Percentiles rank a stretch among this genome's conserved stretches.
These are phyloP conservation scores for Drosophila suzukii DNA, from an alignment of 1,140 invertebrate species.

Conservation along the genomic window DNA sequence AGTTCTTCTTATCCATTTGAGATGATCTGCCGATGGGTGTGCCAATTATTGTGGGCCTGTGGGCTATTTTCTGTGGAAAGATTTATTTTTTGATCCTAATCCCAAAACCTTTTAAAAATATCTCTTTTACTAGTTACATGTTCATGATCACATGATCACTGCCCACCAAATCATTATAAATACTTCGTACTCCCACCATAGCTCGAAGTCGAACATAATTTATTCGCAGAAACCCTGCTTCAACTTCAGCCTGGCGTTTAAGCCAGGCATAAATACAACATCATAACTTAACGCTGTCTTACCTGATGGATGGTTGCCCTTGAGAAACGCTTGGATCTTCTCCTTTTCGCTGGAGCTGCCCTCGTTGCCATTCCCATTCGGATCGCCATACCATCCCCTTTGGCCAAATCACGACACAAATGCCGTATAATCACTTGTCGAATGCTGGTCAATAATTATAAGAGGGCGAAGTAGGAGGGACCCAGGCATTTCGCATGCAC, in stretches of 20 bases:
- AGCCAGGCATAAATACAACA: slow-evolving; percentile 47
- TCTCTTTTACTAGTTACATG: not conserved
- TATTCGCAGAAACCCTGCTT: slow-evolving; percentile 52
- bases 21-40: not conserved
- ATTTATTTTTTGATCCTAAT: not conserved
- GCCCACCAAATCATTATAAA: not conserved
- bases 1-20: not conserved
- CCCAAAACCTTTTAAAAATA: not conserved
- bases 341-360: slow-evolving; percentile 7
- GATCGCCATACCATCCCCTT: slow-evolving; percentile 17
- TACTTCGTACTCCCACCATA: not conserved
- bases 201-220: slow-evolving; percentile 15
- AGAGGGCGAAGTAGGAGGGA: slow-evolving; percentile 36
- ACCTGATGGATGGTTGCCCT: slow-evolving; percentile 47
- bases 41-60: not conserved
- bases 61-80: slow-evolving; percentile 1
- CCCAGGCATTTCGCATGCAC: slow-evolving; percentile 56
- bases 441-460: slow-evolving; percentile 77
- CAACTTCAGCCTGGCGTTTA: slow-evolving; percentile 45
- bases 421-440: slow-evolving; percentile 80
- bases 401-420: slow-evolving; percentile 69
- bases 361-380: slow-evolving; percentile 2
- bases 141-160: no score
- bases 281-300: slow-evolving; percentile 31
- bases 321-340: slow-evolving; percentile 30